Conservation (phyloP, 1,140 invertebrate species). For the Globodera rostochiensis region DNA sequence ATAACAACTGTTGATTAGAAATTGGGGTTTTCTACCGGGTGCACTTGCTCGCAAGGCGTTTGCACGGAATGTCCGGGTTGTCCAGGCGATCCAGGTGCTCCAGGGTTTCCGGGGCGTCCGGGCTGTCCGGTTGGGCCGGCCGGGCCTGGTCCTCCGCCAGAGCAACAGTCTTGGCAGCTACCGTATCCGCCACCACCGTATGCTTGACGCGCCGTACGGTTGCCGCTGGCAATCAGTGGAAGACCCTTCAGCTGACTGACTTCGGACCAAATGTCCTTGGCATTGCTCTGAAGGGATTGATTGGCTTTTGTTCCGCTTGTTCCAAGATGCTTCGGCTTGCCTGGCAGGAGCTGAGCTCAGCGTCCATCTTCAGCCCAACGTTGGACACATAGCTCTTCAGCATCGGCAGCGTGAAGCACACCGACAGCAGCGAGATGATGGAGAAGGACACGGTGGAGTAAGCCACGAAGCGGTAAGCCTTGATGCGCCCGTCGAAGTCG, state of each 20-base stretch:
- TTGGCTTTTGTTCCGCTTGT: background rate
- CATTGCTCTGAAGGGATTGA: conserved; percentile 55
- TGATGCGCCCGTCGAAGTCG: conserved; percentile 52
- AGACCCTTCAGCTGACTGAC: conserved; percentile 59
- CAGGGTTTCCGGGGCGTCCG: conserved; percentile 56
- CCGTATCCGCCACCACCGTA: conserved; percentile 45
- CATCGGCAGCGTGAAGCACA: conserved; percentile 62
- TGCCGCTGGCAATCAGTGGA: conserved; percentile 48
- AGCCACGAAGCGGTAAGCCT: conserved; percentile 54
- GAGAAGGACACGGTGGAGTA: conserved; percentile 53
- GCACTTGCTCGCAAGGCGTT: conserved; percentile 23
- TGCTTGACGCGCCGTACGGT: conserved; percentile 60
- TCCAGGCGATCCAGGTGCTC: conserved; percentile 44
- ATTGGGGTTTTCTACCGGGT: background rate
- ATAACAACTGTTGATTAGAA: background rate
- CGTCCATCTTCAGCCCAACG: conserved; percentile 58
- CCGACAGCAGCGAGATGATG: conserved; percentile 46
- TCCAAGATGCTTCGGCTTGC: conserved; percentile 32
- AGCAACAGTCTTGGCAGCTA: conserved; percentile 48
- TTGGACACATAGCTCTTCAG: conserved; percentile 61
- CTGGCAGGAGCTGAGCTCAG: conserved; percentile 57
- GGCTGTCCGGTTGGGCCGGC: conserved; percentile 51
- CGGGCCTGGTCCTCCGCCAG: conserved; percentile 46
- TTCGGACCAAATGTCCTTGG: conserved; percentile 64
- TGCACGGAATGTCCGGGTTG: conserved; percentile 24